Percentiles rank a stretch among this genome's conserved stretches.
These are phyloP conservation scores for Pheosia gnoma DNA, from an alignment of 2,888 invertebrate species.

Conservation along the genomic window DNA sequence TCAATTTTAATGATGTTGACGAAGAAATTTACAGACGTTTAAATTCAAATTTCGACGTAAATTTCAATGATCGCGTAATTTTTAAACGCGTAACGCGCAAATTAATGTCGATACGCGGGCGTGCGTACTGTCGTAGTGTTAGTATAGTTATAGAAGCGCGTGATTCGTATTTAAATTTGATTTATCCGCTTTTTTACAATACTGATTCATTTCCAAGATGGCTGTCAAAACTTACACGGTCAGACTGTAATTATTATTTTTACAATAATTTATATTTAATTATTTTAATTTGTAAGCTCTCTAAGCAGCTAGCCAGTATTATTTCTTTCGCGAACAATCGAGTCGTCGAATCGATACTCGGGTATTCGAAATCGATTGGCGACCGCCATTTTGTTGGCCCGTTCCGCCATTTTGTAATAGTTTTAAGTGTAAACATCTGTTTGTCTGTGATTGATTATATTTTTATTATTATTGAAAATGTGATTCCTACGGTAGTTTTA, in stretches of 20 bases:
- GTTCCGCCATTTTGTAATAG: constrained; percentile 54
- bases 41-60: not conserved
- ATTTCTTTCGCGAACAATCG: constrained; percentile 41
- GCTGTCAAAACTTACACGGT: constrained; percentile 47
- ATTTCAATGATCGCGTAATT: constrained; percentile 9
- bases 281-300: constrained; percentile 52
- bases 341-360: not conserved
- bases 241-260: constrained; percentile 55
- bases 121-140: constrained; percentile 45
- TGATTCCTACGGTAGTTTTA: constrained; percentile 66
- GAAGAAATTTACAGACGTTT: not conserved
- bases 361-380: constrained; percentile 27
- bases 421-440: constrained; percentile 69
- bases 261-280: constrained; percentile 47
- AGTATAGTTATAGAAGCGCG: constrained; percentile 54
- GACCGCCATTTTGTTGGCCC: constrained; percentile 22
- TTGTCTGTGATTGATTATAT: constrained; percentile 77
- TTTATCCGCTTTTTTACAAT: constrained; percentile 67
- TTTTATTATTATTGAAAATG: constrained; percentile 67
- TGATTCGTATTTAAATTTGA: constrained; percentile 46
- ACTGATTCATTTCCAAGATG: constrained; percentile 56
- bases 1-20: constrained; percentile 18
- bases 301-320: constrained; percentile 56
- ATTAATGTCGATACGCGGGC: constrained; percentile 31
- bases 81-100: constrained; percentile 18